Conservation (phyloP, 2,797 vertebrate species). For the Erpetoichthys calabaricus region DNA sequence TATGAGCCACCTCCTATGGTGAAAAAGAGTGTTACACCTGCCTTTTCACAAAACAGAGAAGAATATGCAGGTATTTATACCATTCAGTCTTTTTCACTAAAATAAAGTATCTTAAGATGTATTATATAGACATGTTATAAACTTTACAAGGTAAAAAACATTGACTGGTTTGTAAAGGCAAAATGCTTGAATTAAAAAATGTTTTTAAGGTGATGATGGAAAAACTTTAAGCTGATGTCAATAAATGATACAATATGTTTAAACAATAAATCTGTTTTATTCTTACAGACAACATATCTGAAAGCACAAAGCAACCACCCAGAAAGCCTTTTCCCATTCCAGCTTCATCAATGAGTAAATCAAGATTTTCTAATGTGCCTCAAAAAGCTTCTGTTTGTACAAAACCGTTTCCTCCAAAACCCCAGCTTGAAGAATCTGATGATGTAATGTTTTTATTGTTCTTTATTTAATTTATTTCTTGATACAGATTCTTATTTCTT, state of each 20-base stretch:
- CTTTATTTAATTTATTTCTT: no score
- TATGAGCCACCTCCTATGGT: conserved; percentile 82
- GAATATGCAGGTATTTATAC: conserved; percentile 66
- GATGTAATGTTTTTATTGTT: conserved; percentile 42
- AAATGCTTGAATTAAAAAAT: no score
- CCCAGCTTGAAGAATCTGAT: conserved; percentile 36
- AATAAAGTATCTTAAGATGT: no score
- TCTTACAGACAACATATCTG: conserved; percentile 52
- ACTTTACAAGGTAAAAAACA: no score
- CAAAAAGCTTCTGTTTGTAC: conserved; percentile 21
- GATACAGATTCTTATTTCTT: no score
- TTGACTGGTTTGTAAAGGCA: no score
- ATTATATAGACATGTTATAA: neutral
- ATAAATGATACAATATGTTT: no score
- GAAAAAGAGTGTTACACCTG: conserved; percentile 33
- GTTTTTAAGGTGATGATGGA: no score
- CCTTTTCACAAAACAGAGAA: conserved; percentile 39
- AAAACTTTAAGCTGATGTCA: no score
- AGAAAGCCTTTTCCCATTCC: conserved; percentile 28
- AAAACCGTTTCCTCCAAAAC: conserved; percentile 26
- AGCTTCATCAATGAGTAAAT: conserved; percentile 7
- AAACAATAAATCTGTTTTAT: conserved; percentile 23
- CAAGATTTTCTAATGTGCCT: conserved; percentile 20
- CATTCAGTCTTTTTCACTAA: no score
- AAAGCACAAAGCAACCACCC: conserved; percentile 38